phyloP scores from a whole-genome alignment of 1,140 invertebrate species.

The Atta cephalotes region DNA sequence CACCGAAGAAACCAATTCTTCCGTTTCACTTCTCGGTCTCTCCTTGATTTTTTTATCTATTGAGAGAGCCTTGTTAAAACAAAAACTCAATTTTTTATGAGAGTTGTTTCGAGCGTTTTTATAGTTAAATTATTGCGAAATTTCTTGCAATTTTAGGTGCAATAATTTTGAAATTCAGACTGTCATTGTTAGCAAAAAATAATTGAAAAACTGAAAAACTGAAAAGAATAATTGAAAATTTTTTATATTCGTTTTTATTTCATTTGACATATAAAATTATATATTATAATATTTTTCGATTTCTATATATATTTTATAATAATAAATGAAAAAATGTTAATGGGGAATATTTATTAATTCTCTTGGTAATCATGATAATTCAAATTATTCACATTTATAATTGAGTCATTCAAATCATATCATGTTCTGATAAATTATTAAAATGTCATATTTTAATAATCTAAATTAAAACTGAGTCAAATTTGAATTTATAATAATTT shows the following conservation, averaged over 20 bases:
- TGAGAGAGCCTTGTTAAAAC: constrained; percentile 2
- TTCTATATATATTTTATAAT: not conserved
- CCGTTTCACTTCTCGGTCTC: constrained; percentile 70
- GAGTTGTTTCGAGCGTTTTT: not conserved
- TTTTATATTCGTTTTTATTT: not conserved
- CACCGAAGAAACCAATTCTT: constrained; percentile 78
- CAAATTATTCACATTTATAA: too few relatives aligned
- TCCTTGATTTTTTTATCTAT: not conserved
- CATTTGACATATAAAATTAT: not conserved
- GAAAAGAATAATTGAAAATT: not conserved
- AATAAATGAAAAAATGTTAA: not conserved
- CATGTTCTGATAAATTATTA: not conserved
- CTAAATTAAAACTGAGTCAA: not conserved
- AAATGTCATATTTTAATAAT: not conserved
- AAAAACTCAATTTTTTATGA: constrained; percentile 29
- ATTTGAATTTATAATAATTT: not conserved
- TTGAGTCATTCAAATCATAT: too few relatives aligned
- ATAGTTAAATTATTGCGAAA: not conserved
- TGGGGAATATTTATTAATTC: not conserved
- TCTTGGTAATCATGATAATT: not conserved
- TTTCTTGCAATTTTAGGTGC: not conserved
- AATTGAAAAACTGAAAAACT: not conserved
- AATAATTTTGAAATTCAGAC: not conserved
- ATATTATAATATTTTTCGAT: not conserved
- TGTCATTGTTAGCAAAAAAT: not conserved